Percentiles rank a stretch among this genome's conserved stretches.
Evolutionary conservation across 2,113 vertebrate genomes (phyloP).

Genomic region (Bos taurus): ARS-UCD2.0 NC_037332.1:58123001-58123500

Average conservation of each 20-base stretch:
- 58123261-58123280: background rate
- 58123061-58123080: background rate
- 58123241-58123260: slow-evolving; percentile 38
- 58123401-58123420: background rate
- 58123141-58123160: background rate
- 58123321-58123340: background rate
- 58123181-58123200: background rate
- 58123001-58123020: background rate
- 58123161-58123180: background rate
- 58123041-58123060: background rate
- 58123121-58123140: background rate
- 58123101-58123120: background rate
- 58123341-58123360: slow-evolving; percentile 23
- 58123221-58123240: slow-evolving; percentile 60
- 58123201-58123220: slow-evolving; percentile 32
- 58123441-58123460: slow-evolving; percentile 50
- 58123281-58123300: background rate
- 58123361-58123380: background rate
- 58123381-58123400: background rate
- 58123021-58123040: background rate
- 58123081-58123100: background rate
- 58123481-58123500: slow-evolving; percentile 31
- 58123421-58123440: background rate
- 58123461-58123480: background rate
- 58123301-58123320: background rate